Conservation (phyloP, 2,888 invertebrate species). For the Apamea crenata region DNA sequence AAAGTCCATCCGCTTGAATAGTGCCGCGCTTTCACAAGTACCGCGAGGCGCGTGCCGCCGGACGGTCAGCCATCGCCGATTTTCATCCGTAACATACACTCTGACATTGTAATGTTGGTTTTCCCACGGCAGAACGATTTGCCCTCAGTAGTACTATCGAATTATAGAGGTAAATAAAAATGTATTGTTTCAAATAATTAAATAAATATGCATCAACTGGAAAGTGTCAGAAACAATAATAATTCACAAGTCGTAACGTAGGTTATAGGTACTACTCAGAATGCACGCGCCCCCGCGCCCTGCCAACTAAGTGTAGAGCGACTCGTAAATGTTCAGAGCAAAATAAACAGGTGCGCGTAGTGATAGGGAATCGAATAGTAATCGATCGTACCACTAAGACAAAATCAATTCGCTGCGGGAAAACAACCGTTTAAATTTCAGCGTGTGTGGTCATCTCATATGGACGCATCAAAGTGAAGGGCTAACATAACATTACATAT, state of each 20-base stretch:
- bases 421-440: neutral
- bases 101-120: neutral
- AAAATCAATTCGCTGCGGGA: neutral
- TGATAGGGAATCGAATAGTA: too few species aligned
- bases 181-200: neutral
- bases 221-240: neutral
- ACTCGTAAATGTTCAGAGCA: too few species aligned
- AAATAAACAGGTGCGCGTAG: too few species aligned
- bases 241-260: neutral
- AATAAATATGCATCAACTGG: neutral
- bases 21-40: neutral
- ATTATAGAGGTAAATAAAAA: neutral
- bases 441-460: neutral
- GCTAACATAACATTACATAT: neutral
- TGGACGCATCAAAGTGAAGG: neutral
- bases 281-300: neutral
- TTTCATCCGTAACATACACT: neutral
- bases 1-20: neutral
- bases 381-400: neutral
- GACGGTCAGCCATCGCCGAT: too few species aligned
- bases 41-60: neutral
- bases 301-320: neutral
- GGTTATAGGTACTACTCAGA: neutral
- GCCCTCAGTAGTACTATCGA: neutral
- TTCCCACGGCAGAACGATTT: neutral